Evolutionary conservation across 2,113 vertebrate species (phyloP), one percentile per base, ranked within the genome.

Genomic region (human (Homo sapiens)): DNA sequence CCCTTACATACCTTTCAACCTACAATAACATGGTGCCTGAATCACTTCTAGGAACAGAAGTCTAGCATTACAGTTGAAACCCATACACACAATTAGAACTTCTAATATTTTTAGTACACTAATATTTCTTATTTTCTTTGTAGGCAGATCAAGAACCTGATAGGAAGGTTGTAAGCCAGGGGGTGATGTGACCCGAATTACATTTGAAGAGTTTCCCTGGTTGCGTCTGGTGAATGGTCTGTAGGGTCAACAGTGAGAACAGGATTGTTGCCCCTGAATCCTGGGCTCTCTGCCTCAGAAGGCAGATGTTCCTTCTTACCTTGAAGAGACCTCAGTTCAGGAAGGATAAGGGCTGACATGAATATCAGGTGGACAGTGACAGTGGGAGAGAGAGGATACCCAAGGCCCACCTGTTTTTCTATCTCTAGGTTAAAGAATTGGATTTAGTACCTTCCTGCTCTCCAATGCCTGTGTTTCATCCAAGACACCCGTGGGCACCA

Each of bases 1-100:
- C 80, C 68, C 91, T 68, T 64, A 20, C 64, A 14, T 18, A 64
- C 35, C 43, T 90, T 95, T 95, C 76, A 96, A 80, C 75, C 94
- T 80, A 75, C 40, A 86, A 40, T 66, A 83, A 94, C 11, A 52
- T 75, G 89, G 38, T 14, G 27, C 64, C 45, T 83, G 82, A 79
- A 61, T 94, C 66, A 89, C 84, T 90, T 94, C 72, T 79, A 38
- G 48, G 82, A 89, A 72, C 8, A 17, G 38, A 90, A 55, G 43
- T 59, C 76, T 84, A 89, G 43, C 35, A 66, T 79, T 88, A 93
- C 61, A 80, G 55, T 45, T 83, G 38, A 89, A 93, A 83, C 52
- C 14, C 75, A 92, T 16, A 70, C 48, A 75, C 25, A 61, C 75
- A 88, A 85, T 68, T 20, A 70, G 80, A 78, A 75, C 20, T 82